These are phyloP conservation scores for Castor canadensis DNA, from an alignment of 2,113 vertebrate genomes.

Conservation along the genomic window DNA sequence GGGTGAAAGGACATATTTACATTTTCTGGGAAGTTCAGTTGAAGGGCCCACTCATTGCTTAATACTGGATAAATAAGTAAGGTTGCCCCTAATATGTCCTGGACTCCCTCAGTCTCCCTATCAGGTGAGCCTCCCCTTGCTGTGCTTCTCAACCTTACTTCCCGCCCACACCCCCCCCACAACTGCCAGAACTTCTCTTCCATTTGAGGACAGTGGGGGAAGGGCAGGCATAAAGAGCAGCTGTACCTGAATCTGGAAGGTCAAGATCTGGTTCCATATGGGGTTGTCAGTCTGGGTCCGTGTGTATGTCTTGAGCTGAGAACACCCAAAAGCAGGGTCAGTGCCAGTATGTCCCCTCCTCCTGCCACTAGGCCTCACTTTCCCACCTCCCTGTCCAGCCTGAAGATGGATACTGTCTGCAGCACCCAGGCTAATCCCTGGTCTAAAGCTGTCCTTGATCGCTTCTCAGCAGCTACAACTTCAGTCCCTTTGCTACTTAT, in stretches of 20 bases:
- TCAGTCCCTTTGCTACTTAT: background rate
- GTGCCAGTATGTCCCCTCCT: background rate
- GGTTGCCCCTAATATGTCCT: background rate
- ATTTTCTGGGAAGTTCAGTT: background rate
- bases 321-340: slow-evolving; percentile 1
- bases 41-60: background rate
- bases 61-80: background rate
- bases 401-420: background rate
- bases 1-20: background rate
- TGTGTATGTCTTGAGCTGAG: slow-evolving; percentile 71
- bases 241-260: slow-evolving; percentile 80
- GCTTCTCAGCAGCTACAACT: background rate
- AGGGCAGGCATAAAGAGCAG: accelerated
- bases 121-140: background rate
- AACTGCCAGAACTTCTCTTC: background rate
- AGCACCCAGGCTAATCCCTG: background rate
- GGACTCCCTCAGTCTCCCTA: background rate
- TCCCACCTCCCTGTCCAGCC: background rate
- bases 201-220: accelerated
- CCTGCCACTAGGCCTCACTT: background rate
- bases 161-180: background rate
- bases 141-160: background rate
- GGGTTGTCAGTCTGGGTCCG: slow-evolving; percentile 56
- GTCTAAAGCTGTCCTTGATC: background rate
- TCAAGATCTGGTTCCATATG: slow-evolving; percentile 82